phyloP scores from a whole-genome alignment of 2,888 invertebrate genomes.

The Carabus problematicus region DNA sequence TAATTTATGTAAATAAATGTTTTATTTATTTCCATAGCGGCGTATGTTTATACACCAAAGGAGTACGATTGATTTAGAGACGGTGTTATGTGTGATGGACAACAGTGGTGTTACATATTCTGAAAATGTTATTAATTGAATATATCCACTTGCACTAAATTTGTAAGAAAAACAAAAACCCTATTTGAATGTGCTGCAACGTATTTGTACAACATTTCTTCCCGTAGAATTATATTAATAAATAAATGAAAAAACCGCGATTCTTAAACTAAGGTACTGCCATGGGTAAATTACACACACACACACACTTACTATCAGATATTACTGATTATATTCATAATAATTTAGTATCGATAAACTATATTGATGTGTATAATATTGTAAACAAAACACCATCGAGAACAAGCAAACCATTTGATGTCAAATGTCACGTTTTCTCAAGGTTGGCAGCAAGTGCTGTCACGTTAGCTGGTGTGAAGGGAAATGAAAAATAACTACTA shows the following conservation, averaged over 20 bases:
- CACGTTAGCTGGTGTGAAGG: not conserved
- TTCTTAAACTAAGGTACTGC: constrained; percentile 38
- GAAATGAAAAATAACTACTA: not conserved
- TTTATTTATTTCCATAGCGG: not conserved
- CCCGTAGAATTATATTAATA: constrained; percentile 21
- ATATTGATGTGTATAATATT: constrained; percentile 29
- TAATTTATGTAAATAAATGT: too few relatives aligned
- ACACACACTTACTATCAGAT: not conserved
- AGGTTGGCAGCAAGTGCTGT: not conserved
- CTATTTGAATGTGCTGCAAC: constrained; percentile 33
- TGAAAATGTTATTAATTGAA: constrained; percentile 1
- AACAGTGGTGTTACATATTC: too few relatives aligned
- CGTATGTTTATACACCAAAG: too few relatives aligned
- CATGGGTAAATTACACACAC: constrained; percentile 37
- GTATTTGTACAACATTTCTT: constrained; percentile 39
- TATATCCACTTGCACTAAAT: constrained; percentile 29
- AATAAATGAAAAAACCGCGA: constrained; percentile 18
- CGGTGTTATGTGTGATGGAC: too few relatives aligned
- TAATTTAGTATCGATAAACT: constrained; percentile 33
- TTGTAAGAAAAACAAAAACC: not conserved
- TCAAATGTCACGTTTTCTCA: not conserved
- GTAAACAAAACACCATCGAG: not conserved
- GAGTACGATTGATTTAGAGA: too few relatives aligned
- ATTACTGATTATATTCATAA: constrained; percentile 31
- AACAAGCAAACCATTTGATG: not conserved